phyloP scores from a whole-genome alignment of 2,113 vertebrate species.

The Pelvicachromis taeniatus region DNA sequence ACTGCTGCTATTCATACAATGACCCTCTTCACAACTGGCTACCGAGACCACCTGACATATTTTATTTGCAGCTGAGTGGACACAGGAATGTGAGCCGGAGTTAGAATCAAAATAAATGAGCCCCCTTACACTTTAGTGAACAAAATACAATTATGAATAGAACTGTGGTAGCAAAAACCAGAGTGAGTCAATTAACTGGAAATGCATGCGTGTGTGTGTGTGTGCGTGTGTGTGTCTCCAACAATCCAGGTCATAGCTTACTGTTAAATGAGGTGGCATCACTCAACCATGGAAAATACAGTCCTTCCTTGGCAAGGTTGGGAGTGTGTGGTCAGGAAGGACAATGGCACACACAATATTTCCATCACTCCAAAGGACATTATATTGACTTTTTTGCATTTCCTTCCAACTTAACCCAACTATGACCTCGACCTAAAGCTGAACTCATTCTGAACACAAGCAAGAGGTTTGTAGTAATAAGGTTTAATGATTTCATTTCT shows the following conservation, averaged over 20 bases:
- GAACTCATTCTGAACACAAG: background rate
- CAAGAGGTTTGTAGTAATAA: background rate
- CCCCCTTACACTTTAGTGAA: background rate
- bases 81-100: background rate
- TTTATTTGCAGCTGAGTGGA: background rate
- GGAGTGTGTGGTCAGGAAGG: conserved; percentile 15
- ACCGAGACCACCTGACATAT: background rate
- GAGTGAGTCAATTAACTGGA: background rate
- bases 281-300: conserved; percentile 16
- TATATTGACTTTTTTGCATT: background rate
- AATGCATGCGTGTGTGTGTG: background rate
- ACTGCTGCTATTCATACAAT: background rate
- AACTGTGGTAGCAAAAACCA: background rate
- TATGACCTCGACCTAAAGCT: background rate
- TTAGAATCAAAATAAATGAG: background rate
- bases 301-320: background rate
- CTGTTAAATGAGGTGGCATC: background rate
- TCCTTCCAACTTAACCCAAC: background rate
- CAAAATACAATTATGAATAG: background rate
- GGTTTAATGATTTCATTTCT: background rate
- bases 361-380: background rate
- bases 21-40: background rate
- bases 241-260: background rate
- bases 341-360: background rate
- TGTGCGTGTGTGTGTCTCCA: background rate